phyloP scores from a whole-genome alignment of 2,113 vertebrate species.

The Cheirogaleus medius region DNA sequence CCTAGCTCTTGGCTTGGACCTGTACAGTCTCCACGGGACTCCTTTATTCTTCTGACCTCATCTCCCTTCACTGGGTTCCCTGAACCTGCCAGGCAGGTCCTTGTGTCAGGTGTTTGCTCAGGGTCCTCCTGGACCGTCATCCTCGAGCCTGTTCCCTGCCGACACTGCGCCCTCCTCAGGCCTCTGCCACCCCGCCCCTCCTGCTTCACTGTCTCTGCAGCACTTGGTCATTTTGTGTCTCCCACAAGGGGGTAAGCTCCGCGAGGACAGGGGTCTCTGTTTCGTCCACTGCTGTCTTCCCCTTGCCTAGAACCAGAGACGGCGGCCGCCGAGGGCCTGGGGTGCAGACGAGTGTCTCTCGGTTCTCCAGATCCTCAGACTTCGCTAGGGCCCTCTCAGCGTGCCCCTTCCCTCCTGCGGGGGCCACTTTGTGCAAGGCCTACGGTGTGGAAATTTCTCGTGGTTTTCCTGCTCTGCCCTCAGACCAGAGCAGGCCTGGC shows the following conservation, averaged over 20 bases:
- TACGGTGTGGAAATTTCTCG: not conserved
- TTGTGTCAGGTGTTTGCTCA: not conserved
- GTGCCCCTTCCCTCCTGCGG: not conserved
- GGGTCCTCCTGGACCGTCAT: not conserved
- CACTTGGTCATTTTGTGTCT: not conserved
- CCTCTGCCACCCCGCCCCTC: not conserved
- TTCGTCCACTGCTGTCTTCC: not conserved
- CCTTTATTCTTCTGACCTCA: rapidly evolving
- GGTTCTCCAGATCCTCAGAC: not conserved
- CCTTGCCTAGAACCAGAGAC: not conserved
- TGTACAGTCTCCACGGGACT: rapidly evolving
- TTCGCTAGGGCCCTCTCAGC: not conserved
- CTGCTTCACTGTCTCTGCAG: not conserved
- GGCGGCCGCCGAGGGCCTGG: not conserved
- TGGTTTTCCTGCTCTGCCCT: not conserved
- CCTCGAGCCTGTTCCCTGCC: not conserved
- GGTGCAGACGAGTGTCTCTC: too few species aligned
- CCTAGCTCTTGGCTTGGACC: not conserved
- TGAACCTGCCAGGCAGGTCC: too few species aligned
- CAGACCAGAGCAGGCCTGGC: rapidly evolving
- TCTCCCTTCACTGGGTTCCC: not conserved
- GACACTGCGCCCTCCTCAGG: not conserved
- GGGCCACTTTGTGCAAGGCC: rapidly evolving
- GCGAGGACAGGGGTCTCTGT: too few species aligned
- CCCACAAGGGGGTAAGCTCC: not conserved